Evolutionary conservation across 2,888 invertebrate genomes (phyloP), one percentile per base, ranked within the genome.

Genomic region (Toxonevra muliebris): DNA sequence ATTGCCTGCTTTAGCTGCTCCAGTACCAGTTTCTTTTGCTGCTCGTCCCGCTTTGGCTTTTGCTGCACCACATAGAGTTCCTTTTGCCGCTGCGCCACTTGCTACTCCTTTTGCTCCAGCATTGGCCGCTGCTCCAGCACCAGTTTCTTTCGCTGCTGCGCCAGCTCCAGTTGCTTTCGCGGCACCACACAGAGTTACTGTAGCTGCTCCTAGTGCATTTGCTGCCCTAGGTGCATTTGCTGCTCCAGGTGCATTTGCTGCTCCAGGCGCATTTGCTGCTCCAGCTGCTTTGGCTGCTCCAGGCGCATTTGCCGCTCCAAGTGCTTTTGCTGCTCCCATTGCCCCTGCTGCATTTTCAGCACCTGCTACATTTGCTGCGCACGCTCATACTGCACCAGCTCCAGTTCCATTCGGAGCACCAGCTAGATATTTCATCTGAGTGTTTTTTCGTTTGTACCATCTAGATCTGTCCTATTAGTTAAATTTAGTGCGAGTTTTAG

Each of bases 371-470:
- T 30, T 2, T 2, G 30, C 9, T n/a, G 64, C 75, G n/a, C n/a
- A n/a, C n/a, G n/a, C n/a, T n/a, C n/a, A n/a, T n/a, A n/a, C n/a
- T n/a, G 69, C 17, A 10, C 48, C 48, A 19, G 66, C 66, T 20
- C 66, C 66, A 13, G 15, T 60, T 17, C 66, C 61, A 13, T 63
- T 50, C 7, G 66, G 42, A 15, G 78, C 73, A 1, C 75, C 76
- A 2, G 70, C 77, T 8, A 76, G 76, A 2, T 76, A 80, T 66
- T 75, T 75, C 71, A 71, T 77, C 70, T 80, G 76, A 58, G 43
- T 19, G 30, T 2, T 30, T 4, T 7, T 7, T 30, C 30, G 30
- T 30, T 30, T 7, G 20, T 40, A 42, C 13, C 42, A 15, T 43
- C 61, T 41, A 17, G 41, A 41, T 50, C 45, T 65, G 66, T 69